Conservation (phyloP, 2,113 vertebrate species). For the Forbesichthys agassizii region DNA sequence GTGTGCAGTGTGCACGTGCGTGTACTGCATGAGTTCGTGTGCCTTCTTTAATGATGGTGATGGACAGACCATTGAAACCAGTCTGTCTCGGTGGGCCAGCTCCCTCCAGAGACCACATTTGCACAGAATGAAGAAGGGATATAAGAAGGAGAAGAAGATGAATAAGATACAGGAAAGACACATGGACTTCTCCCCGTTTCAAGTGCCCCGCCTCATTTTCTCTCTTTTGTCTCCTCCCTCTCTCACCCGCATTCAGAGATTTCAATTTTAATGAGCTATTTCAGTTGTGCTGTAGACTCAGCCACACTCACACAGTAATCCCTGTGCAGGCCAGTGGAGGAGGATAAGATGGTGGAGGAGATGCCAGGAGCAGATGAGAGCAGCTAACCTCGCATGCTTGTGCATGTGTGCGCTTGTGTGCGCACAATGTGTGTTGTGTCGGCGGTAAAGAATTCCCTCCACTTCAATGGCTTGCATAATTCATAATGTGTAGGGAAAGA, state of each 20-base stretch:
- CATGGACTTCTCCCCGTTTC: constrained; percentile 36
- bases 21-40: too few relatives aligned
- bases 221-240: constrained; percentile 22
- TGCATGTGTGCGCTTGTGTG: not conserved
- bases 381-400: constrained; percentile 24
- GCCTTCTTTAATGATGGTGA: too few relatives aligned
- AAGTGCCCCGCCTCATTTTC: constrained; percentile 20
- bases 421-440: constrained; percentile 8
- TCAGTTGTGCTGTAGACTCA: constrained; percentile 16
- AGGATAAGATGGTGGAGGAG: not conserved
- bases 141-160: constrained; percentile 20
- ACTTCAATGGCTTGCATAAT: constrained; percentile 53
- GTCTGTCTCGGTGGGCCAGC: too few relatives aligned
- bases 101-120: not conserved
- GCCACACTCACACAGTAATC: constrained; percentile 17
- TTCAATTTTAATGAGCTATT: constrained; percentile 23
- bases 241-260: constrained; percentile 20
- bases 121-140: constrained; percentile 25
- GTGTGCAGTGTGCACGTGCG: not conserved
- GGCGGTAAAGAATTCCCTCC: constrained; percentile 33
- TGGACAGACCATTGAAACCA: too few relatives aligned
- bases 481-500: constrained; percentile 46
- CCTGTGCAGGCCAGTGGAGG: constrained; percentile 18
- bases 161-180: constrained; percentile 25
- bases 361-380: constrained; percentile 28